A percentile compares a stretch with the other conserved stretches of the same genome.
These are phyloP conservation scores for Heliothis subflexa DNA, from an alignment of 1,140 invertebrate species.

Conservation along the genomic window DNA sequence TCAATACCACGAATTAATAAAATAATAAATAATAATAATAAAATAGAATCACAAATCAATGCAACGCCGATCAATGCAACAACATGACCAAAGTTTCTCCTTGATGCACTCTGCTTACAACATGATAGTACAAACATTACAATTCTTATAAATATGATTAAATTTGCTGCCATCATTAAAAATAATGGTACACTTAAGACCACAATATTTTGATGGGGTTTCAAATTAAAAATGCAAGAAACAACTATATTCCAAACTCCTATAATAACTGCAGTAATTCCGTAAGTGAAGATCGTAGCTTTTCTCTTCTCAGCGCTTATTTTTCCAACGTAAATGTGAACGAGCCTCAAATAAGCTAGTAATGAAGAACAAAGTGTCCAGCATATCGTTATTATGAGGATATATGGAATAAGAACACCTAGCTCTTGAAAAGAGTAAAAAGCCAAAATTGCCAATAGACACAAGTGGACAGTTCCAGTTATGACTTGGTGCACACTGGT, in stretches of 20 bases:
- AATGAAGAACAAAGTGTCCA: conserved; percentile 57
- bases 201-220: no score
- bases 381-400: conserved; percentile 46
- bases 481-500: conserved; percentile 57
- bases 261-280: conserved; percentile 11
- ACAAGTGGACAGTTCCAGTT: conserved; percentile 52
- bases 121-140: conserved; percentile 38
- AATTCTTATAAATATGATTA: conserved; percentile 31
- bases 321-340: conserved; percentile 51
- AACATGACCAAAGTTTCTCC: conserved; percentile 34
- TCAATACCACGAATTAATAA: background rate
- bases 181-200: background rate
- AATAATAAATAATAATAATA: conserved; percentile 17
- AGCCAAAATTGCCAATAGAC: background rate
- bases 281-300: conserved; percentile 39
- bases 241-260: conserved; percentile 24
- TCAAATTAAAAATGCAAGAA: background rate
- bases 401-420: background rate
- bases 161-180: conserved; percentile 37
- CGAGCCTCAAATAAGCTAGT: conserved; percentile 55
- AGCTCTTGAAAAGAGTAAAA: background rate
- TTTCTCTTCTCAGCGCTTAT: conserved; percentile 56
- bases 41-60: conserved; percentile 50
- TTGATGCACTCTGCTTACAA: conserved; percentile 33
- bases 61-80: conserved; percentile 51